Evolutionary conservation across 1,140 invertebrate genomes (phyloP), one percentile per base, ranked within the genome.

Genomic region (Bathynomus jamesi): DNA sequence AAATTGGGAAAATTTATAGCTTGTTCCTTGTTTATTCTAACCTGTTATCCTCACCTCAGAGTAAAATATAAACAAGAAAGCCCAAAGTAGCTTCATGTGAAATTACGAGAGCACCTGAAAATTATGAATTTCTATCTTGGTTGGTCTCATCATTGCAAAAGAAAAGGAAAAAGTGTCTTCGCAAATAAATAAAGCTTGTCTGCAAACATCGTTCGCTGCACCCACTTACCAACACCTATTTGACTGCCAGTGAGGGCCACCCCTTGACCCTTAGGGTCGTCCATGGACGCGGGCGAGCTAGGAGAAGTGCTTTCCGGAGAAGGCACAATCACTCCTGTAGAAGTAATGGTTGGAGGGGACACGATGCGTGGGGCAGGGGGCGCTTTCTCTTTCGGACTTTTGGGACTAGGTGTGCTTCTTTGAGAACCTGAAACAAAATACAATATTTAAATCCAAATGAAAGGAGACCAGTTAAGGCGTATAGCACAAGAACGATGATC

Each of bases 341-440:
- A 68, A 21, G 64, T 64, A 5, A 71, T 64, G 4, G 73, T 62
- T 17, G 73, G 70, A n/a, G 70, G 66, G 21, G 73, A 71, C 3
- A 69, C 70, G 7, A 69, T 69, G 11, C 73, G 31, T 10, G 73
- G 70, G 17, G 73, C 32, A n/a, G 32, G 17, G 7, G 69, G 65
- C 4, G 70, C 62, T 21, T 75, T 75, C 29, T 76, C 74, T 31
- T 76, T 53, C 5, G 40, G 40, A 21, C 40, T 53, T 53, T 53
- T 76, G 24, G 74, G 74, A 29, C 70, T 72, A 8, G 74, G 74
- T 3, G 74, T 76, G 29, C 71, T 76, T 28, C 74, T 70, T 46
- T 72, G 71, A 24, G 71, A 72, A n/a, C 74, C 74, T n/a, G 61
- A 69, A 61, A 46, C 21, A 61, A 69, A 3, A 24, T n/a, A n/a